phyloP scores from a whole-genome alignment of 2,113 vertebrate genomes.

The Desmodus rotundus region DNA sequence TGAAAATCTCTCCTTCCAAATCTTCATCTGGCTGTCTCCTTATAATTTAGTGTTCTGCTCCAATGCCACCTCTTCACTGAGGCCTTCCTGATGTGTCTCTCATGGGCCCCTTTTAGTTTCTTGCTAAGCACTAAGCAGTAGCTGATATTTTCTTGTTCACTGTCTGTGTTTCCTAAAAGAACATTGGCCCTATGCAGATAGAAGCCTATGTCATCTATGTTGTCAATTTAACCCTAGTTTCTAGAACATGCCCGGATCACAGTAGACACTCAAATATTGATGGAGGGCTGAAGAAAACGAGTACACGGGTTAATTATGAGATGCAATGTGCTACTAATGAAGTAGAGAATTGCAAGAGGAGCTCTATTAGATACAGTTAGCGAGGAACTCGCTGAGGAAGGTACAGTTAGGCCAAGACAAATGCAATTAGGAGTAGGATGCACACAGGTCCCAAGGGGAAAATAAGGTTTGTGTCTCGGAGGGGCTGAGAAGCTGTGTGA shows the following conservation, averaged over 20 bases:
- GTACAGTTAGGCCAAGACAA: not conserved
- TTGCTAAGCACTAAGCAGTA: not conserved
- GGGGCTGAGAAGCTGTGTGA: not conserved
- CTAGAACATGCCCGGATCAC: not conserved
- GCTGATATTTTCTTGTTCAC: not conserved
- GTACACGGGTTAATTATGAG: not conserved
- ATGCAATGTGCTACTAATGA: not conserved
- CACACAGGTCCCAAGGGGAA: not conserved
- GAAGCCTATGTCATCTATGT: too few species aligned
- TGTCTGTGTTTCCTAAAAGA: not conserved
- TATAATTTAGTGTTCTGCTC: not conserved
- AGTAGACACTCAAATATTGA: not conserved
- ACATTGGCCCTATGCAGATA: not conserved
- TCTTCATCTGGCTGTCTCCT: not conserved
- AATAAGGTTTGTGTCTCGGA: not conserved
- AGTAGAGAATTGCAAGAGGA: not conserved
- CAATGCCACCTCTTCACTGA: not conserved
- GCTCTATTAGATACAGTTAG: not conserved
- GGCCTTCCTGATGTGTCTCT: not conserved
- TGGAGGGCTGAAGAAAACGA: not conserved
- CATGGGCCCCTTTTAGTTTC: not conserved
- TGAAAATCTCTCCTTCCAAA: not conserved
- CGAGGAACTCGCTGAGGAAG: not conserved
- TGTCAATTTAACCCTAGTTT: not conserved
- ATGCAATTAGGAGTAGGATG: not conserved